These are phyloP conservation scores for Hydractinia symbiolongicarpus DNA, from an alignment of 30 jellyfish, hydroid and myxozoan genomes.

Conservation along the genomic window DNA sequence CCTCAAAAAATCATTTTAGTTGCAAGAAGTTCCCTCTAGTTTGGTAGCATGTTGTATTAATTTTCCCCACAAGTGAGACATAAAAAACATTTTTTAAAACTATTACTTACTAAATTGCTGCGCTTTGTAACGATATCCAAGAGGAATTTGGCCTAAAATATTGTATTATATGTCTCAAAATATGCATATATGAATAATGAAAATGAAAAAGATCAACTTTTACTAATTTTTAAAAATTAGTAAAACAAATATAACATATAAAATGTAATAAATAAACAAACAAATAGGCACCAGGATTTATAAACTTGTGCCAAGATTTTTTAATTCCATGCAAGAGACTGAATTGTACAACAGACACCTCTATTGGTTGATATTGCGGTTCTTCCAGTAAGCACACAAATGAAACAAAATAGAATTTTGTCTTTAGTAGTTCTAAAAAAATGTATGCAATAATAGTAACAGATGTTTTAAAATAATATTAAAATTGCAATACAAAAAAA, in stretches of 20 bases:
- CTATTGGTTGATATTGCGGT: conserved; percentile 73
- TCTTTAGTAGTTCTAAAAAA: conserved; percentile 58
- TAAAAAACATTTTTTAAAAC: no score
- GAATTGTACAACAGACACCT: conserved; percentile 63
- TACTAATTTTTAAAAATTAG: not conserved
- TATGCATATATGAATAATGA: not conserved
- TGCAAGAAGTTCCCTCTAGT: no score
- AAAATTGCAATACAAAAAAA: not conserved
- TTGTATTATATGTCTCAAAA: not conserved
- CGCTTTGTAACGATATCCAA: conserved; percentile 44
- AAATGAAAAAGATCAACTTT: not conserved
- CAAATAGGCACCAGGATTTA: conserved; percentile 68
- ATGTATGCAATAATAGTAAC: not conserved
- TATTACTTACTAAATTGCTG: conserved; percentile 39
- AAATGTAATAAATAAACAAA: not conserved
- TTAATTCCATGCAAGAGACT: conserved; percentile 67
- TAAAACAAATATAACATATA: not conserved
- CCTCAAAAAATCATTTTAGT: no score
- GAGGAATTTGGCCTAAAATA: conserved; percentile 48
- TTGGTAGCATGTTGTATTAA: no score
- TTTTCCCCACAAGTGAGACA: no score
- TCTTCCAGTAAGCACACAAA: conserved; percentile 53
- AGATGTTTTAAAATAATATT: not conserved
- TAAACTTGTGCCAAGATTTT: conserved; percentile 47
- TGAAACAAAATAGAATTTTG: conserved; percentile 56